Base-by-base conservation (phyloP, 2,888 invertebrate species). In the Drosophila austrosaltans region DNA sequence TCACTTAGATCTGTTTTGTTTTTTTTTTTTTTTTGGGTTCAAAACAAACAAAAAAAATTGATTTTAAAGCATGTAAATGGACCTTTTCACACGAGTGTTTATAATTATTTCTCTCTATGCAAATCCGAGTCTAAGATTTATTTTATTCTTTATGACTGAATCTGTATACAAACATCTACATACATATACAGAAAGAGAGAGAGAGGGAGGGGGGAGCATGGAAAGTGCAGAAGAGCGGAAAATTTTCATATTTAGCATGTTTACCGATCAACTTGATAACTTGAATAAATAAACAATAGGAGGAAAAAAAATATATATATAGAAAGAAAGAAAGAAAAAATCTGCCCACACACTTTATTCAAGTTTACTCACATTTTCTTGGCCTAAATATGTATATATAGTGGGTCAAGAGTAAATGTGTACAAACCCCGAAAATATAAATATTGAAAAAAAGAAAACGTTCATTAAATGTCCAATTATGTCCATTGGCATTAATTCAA, bases 81-180 rank as follows among this genome's bases (percentile, higher is more conserved):
- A 71, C 48, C 59, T 32, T 48, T 48, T 40, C 22, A 12, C 32
- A 22, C 53, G 42, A 2, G 36, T 64, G 53, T 40, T 40, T 63
- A 78, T 85, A 87, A 83, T 89, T 89, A 87, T 72, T 65, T 72
- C 57, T 40, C 42, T 75, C 70, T 73, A 75, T 81, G 73, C 70
- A 81, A 87, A 87, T 88, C 78, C 62, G 63, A 70, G 78, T 68
- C 58, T 67, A 75, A 68, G 66, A 66, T 73, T 54, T 25, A 25
- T 39, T 36, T 57, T 20, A 20, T 28, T 28, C 58, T 66, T 66
- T 64, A 44, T 42, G 25, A 53, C 8, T 48, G 44, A 8, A 20
- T 48, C 25, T 12, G 36, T 36, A 36, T 36, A 36, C 36, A 36
- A 36, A 36, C 10, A 28, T 28, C 4, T 1, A 28, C 28, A 28